Conservation (phyloP, 2,888 invertebrate genomes). For the Eledone cirrhosa region DNA sequence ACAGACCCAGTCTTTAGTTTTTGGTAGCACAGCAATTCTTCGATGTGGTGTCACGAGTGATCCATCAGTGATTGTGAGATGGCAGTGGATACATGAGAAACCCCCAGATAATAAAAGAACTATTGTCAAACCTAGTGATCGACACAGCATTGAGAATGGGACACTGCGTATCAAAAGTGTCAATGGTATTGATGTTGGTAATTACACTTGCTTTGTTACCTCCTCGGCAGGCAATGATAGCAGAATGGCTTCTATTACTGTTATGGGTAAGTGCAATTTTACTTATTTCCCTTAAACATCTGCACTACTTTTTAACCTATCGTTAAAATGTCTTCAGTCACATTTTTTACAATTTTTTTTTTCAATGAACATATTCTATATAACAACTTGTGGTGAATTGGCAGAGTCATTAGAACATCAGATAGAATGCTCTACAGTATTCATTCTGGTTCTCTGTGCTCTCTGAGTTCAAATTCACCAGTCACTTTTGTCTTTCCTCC, state of each 20-base stretch:
- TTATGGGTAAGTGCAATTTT: constrained; percentile 73
- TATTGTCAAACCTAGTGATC: constrained; percentile 37
- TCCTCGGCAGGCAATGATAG: constrained; percentile 92
- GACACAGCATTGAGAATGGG: constrained; percentile 73
- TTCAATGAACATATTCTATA: too few relatives aligned
- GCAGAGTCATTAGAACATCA: too few relatives aligned
- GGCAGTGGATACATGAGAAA: constrained; percentile 56
- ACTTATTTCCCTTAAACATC: not conserved
- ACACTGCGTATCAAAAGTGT: constrained; percentile 78
- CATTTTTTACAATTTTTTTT: too few relatives aligned
- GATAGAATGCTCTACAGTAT: too few relatives aligned
- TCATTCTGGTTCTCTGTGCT: too few relatives aligned
- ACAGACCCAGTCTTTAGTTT: constrained; percentile 85
- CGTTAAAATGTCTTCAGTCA: too few relatives aligned
- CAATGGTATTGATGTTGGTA: constrained; percentile 83
- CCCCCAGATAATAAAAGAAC: constrained; percentile 31
- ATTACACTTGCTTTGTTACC: constrained; percentile 88
- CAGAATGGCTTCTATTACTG: constrained; percentile 81
- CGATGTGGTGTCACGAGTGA: constrained; percentile 91
- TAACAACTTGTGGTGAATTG: too few relatives aligned
- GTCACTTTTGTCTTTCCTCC: too few relatives aligned
- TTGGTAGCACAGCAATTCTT: constrained; percentile 91
- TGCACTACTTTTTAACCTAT: too few relatives aligned
- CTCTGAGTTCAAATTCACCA: too few relatives aligned
- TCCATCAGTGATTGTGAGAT: constrained; percentile 71